Conservation (phyloP, 1,140 invertebrate genomes). For the Pemphigus obesinymphae region DNA sequence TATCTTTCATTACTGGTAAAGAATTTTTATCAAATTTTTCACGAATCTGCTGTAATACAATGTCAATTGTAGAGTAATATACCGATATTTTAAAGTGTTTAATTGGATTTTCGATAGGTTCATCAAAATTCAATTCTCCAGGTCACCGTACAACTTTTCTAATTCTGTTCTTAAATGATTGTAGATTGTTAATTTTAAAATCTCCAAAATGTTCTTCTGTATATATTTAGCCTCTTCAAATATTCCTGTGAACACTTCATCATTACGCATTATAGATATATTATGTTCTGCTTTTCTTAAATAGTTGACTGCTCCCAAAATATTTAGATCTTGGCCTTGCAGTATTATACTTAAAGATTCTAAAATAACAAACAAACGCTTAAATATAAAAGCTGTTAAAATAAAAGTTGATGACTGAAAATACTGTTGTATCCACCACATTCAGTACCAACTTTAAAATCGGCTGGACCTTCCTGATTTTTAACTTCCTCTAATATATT, state of each 20-base stretch:
- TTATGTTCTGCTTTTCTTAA: not conserved
- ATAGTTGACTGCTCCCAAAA: not conserved
- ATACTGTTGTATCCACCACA: not conserved
- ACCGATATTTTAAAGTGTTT: not conserved
- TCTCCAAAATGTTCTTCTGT: not conserved
- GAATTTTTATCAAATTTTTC: not conserved
- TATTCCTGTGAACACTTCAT: not conserved
- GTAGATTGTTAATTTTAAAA: not conserved
- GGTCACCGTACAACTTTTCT: not conserved
- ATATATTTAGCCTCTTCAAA: not conserved
- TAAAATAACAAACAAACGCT: not conserved
- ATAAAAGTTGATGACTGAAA: not conserved
- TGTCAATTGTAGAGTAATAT: not conserved
- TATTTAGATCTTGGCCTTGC: not conserved
- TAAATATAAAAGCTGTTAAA: not conserved
- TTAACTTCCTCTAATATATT: not conserved
- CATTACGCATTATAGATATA: not conserved
- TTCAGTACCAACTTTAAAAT: not conserved
- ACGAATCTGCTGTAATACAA: too few species aligned
- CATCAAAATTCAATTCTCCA: not conserved
- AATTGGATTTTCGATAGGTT: not conserved
- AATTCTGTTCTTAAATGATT: not conserved
- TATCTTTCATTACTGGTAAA: not conserved
- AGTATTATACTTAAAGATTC: not conserved
- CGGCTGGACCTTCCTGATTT: not conserved